Conservation (phyloP, 35 echinoderm and acorn worm genomes). For the Lytechinus variegatus region DNA sequence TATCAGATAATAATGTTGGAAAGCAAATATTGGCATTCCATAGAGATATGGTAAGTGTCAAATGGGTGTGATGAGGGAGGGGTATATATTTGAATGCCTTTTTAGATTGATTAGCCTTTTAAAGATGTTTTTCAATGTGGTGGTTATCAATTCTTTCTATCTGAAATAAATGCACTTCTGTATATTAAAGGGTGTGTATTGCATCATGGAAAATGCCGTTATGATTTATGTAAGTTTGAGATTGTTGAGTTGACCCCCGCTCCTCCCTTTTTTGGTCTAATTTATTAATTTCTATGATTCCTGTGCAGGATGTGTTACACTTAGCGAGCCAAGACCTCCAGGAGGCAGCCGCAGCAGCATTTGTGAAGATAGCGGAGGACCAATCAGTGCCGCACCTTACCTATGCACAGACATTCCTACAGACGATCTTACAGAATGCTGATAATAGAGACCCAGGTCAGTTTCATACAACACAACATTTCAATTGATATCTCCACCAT, state of each 20-base stretch:
- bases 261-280: no score
- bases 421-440: slow-evolving; percentile 82
- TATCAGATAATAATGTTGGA: not conserved
- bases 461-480: not conserved
- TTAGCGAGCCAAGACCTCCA: slow-evolving; percentile 83
- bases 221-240: no score
- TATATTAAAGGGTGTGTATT: no score
- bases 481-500: no score
- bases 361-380: slow-evolving; percentile 87
- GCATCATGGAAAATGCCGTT: no score
- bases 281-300: no score
- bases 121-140: no score
- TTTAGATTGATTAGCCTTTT: no score
- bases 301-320: slow-evolving; percentile 81
- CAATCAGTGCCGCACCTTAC: slow-evolving; percentile 73
- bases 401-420: slow-evolving; percentile 93
- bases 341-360: slow-evolving; percentile 83
- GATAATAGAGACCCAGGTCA: slow-evolving; percentile 97
- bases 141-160: no score
- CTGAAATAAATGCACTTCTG: no score
- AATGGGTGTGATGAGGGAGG: not conserved
- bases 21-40: slow-evolving; percentile 9
- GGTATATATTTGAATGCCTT: no score
- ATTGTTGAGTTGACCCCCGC: no score
- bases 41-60: slow-evolving; percentile 18